Base-by-base conservation (phyloP, 2,888 invertebrate genomes). In the Nemurella pictetii region DNA sequence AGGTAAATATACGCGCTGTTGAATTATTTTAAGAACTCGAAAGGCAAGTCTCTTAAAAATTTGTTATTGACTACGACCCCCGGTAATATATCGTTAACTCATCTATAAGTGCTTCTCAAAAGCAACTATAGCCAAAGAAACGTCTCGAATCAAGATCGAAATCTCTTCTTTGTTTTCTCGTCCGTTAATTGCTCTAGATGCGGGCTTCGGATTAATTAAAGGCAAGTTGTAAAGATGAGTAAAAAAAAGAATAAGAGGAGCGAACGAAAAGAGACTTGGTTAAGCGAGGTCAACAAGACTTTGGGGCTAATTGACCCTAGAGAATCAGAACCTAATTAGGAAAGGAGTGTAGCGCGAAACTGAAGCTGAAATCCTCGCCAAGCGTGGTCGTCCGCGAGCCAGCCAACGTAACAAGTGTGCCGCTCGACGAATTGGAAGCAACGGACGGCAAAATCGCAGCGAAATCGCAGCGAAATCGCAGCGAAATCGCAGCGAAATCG, bases 291-390 rank as follows among this genome's bases (percentile, higher is more conserved):
- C 85, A 85, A 85, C 85, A 32, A 80, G 85, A 80, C 81, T 28
- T 15, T 15, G 5, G 81, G 36, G 72, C 84, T 85, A 85, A 85
- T 85, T 85, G 85, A 85, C 85, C 85, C 85, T 35, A 32, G 29
- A 84, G 73, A 84, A 85, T 84, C 85, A 80, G 78, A 80, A 83
- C 85, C 83, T 80, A 85, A 85, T 84, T 85, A 85, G 85, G 84
- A 20, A 35, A 29, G 26, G 27, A 0, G 9, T 36, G 20, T 2
- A 7, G 55, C 55, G 55, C 55, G 55, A 55, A 55, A 55, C 55
- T 55, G 2, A 55, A 55, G 20, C 3, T 32, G 32, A 32, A 32
- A 32, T 9, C 32, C 32, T 20, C 55, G 9, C 55, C n/a, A n/a
- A n/a, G n/a, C n/a, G n/a, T n/a, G n/a, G n/a, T n/a, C n/a, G n/a